A percentile compares a stretch with the other conserved stretches of the same genome.
phyloP scores from a whole-genome alignment of 2,797 vertebrate species.

The Sphenopsis melanotis region DNA sequence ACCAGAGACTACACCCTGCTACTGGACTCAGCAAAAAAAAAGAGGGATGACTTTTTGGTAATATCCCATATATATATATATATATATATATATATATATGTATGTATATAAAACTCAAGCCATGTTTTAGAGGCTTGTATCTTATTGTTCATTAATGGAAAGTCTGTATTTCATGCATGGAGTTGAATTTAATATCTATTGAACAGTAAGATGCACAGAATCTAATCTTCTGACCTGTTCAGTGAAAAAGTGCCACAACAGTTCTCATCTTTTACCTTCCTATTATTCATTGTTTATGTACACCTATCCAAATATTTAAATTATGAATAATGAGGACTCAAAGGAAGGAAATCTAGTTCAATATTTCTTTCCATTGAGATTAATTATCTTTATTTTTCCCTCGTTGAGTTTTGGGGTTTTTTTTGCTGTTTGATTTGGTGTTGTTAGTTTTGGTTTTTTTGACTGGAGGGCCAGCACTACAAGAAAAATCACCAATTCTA shows the following conservation, averaged over 20 bases:
- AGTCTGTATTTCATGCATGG: neutral
- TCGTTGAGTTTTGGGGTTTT: fast-evolving
- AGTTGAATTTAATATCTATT: neutral
- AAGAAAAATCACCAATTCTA: constrained; percentile 14
- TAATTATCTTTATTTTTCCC: constrained; percentile 40
- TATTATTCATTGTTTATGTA: neutral
- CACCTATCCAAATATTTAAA: constrained; percentile 37
- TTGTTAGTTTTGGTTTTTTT: neutral
- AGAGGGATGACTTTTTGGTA: neutral
- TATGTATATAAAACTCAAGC: neutral
- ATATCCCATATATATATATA: no score
- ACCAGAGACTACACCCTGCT: neutral
- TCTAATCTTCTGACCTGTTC: neutral
- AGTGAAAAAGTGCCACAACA: neutral
- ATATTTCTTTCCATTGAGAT: constrained; percentile 50
- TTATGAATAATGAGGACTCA: constrained; percentile 42
- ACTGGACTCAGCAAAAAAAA: neutral
- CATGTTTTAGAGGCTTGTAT: neutral
- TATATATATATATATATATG: neutral
- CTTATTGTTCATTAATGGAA: neutral
- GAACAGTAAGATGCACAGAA: neutral
- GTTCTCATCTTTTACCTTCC: neutral
- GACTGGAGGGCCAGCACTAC: neutral
- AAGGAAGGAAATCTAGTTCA: constrained; percentile 18
- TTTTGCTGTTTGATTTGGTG: neutral